Conservation (phyloP, 2,888 invertebrate genomes). For the Aricia artaxerxes region DNA sequence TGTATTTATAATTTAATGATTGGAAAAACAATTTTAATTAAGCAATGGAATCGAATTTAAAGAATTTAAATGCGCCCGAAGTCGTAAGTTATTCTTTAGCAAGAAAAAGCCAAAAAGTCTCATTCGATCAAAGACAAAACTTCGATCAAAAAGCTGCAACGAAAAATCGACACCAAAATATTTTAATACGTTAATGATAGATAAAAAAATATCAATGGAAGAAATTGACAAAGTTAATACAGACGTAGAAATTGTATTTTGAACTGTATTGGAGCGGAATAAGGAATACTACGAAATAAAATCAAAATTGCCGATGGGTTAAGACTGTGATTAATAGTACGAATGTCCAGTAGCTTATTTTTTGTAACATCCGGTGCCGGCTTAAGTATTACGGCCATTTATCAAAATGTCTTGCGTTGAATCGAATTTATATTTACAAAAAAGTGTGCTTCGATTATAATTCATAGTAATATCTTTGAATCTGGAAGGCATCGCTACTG, state of each 20-base stretch:
- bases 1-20: not conserved
- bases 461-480: slow-evolving; percentile 37
- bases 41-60: not conserved
- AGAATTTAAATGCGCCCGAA: not conserved
- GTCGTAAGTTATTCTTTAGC: not conserved
- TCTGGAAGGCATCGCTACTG: not conserved
- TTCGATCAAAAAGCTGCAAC: slow-evolving; percentile 4
- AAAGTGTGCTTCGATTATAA: slow-evolving; percentile 46
- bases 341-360: slow-evolving; percentile 63
- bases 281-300: slow-evolving; percentile 34
- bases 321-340: slow-evolving; percentile 71
- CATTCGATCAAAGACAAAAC: not conserved
- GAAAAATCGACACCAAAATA: slow-evolving; percentile 14
- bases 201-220: slow-evolving; percentile 23
- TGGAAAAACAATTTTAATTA: not conserved
- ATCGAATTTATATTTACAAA: slow-evolving; percentile 55
- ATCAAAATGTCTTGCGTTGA: slow-evolving; percentile 58
- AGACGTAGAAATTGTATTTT: slow-evolving; percentile 15
- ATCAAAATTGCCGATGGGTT: slow-evolving; percentile 47
- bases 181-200: slow-evolving; percentile 20
- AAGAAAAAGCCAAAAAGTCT: not conserved
- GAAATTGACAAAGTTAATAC: slow-evolving; percentile 26
- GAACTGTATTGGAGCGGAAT: slow-evolving; percentile 32
- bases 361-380: slow-evolving; percentile 60
- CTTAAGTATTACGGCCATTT: slow-evolving; percentile 62